These are phyloP conservation scores for Merluccius polli DNA, from an alignment of 2,797 vertebrate species.

Conservation along the genomic window DNA sequence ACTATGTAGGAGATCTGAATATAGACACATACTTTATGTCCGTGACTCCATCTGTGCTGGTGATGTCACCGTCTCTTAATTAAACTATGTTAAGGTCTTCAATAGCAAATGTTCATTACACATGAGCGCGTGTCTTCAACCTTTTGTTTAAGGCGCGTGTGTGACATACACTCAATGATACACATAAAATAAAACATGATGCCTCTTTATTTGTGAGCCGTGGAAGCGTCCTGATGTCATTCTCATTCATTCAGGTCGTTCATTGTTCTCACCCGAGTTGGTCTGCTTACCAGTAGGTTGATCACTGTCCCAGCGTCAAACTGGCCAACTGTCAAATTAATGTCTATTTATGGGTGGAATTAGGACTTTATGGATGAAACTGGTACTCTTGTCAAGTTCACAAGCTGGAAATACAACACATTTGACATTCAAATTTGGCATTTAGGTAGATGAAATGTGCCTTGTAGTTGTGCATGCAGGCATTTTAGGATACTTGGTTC, in stretches of 20 bases:
- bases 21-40: slow-evolving; percentile 40
- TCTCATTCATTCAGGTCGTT: not conserved
- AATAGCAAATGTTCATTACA: slow-evolving; percentile 9
- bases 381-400: slow-evolving; percentile 19
- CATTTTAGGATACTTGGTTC: slow-evolving; percentile 56
- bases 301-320: not conserved
- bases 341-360: slow-evolving; percentile 20
- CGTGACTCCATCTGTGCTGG: slow-evolving; percentile 36
- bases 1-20: slow-evolving; percentile 60
- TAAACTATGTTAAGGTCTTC: slow-evolving; percentile 15
- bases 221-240: not conserved
- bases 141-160: not conserved
- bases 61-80: slow-evolving; percentile 45
- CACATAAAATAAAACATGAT: not conserved
- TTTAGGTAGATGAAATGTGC: not conserved
- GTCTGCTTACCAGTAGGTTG: not conserved
- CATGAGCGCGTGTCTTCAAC: not conserved
- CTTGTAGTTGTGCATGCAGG: slow-evolving; percentile 33
- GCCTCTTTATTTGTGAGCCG: not conserved
- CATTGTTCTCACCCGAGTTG: not conserved
- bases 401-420: slow-evolving; percentile 19
- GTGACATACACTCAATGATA: not conserved
- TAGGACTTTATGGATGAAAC: slow-evolving; percentile 14
- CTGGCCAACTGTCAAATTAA: not conserved
- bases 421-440: slow-evolving; percentile 33